These are phyloP conservation scores for Liodrosophila aerea DNA, from an alignment of 2,888 invertebrate species.

Conservation along the genomic window DNA sequence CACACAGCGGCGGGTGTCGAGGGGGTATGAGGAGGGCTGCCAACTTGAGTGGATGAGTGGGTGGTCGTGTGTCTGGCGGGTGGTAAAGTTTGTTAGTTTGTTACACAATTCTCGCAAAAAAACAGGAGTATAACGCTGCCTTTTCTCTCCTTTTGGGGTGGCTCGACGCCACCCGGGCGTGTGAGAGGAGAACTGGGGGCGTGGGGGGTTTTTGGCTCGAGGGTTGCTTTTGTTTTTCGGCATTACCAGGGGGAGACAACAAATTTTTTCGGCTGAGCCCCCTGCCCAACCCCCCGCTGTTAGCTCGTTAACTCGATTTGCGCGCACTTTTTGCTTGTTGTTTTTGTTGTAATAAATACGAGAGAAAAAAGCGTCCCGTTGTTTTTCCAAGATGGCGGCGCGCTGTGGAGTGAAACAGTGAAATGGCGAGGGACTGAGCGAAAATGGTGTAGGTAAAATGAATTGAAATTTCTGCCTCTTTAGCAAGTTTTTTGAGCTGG, in stretches of 20 bases:
- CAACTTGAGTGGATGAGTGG: too few species aligned
- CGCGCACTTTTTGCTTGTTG: constrained; percentile 36
- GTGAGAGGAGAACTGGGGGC: constrained; percentile 2
- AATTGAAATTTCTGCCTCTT: constrained; percentile 38
- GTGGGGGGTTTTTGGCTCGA: not conserved
- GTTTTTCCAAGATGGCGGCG: constrained; percentile 71
- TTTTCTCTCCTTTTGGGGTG: constrained; percentile 48
- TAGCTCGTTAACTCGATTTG: constrained; percentile 77
- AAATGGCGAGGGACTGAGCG: not conserved
- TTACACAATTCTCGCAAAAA: constrained; percentile 62
- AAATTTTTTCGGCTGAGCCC: constrained; percentile 37
- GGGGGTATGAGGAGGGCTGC: constrained; percentile 10
- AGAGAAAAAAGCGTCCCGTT: constrained; percentile 52
- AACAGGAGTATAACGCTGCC: too few species aligned
- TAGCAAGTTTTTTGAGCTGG: constrained; percentile 26
- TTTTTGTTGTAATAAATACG: constrained; percentile 68
- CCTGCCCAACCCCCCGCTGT: constrained; percentile 52
- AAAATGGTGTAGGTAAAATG: constrained; percentile 4
- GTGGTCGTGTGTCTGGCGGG: constrained; percentile 37
- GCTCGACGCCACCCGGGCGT: constrained; percentile 44
- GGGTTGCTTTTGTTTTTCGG: constrained; percentile 35
- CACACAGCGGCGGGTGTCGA: constrained; percentile 2
- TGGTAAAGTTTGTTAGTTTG: constrained; percentile 72
- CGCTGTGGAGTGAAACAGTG: not conserved
- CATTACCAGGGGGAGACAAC: constrained; percentile 30